Conservation (phyloP, 2,797 vertebrate genomes). For the Podargus strigoides region DNA sequence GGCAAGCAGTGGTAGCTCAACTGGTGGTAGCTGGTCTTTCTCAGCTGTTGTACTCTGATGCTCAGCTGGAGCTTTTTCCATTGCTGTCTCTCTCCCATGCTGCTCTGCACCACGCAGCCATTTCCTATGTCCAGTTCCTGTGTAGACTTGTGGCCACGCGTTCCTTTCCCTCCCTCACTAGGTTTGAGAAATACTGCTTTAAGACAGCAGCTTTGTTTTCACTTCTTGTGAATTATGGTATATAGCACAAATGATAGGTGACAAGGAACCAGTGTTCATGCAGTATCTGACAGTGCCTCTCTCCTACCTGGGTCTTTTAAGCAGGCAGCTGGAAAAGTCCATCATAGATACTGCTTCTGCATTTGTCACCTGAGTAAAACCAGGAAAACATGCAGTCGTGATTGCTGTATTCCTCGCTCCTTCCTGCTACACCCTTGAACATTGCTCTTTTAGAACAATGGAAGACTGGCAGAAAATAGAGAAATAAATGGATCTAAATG, state of each 20-base stretch:
- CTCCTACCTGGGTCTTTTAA: not conserved
- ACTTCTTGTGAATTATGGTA: not conserved
- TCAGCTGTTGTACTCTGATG: not conserved
- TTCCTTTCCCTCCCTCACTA: not conserved
- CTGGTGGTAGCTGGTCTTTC: not conserved
- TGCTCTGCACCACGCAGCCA: not conserved
- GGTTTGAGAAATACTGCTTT: not conserved
- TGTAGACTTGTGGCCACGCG: rapidly evolving
- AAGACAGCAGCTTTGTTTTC: not conserved
- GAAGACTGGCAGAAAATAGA: not conserved
- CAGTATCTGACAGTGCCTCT: not conserved
- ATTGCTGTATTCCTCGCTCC: not conserved
- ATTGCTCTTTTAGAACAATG: not conserved
- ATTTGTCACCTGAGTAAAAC: not conserved
- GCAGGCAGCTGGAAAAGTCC: not conserved
- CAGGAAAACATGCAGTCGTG: not conserved
- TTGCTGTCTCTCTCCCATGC: not conserved
- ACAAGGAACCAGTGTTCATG: not conserved
- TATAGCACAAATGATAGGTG: not conserved
- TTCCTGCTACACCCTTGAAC: not conserved
- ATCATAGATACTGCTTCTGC: not conserved
- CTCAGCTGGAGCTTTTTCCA: not conserved
- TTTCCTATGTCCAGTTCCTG: rapidly evolving
- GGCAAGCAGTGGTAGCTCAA: not conserved
- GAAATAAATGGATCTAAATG: not conserved